These are phyloP conservation scores for Cylloceria caligata DNA, from an alignment of 2,888 invertebrate genomes.

Conservation along the genomic window DNA sequence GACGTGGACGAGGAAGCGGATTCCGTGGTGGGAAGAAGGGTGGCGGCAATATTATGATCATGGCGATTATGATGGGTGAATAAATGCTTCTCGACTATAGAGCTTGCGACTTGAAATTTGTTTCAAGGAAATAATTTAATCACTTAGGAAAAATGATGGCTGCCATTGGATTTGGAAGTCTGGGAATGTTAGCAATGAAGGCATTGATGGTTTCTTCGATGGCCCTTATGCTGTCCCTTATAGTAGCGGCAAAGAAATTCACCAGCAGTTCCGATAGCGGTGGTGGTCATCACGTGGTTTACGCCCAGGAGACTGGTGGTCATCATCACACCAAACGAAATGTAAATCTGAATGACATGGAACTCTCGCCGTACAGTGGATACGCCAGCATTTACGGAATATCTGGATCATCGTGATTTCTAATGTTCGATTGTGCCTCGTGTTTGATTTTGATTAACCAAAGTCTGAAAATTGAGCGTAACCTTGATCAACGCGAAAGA, in stretches of 20 bases:
- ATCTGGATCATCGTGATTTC: conserved; percentile 69
- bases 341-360: conserved; percentile 82
- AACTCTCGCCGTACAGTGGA: conserved; percentile 83
- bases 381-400: conserved; percentile 79
- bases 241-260: conserved; percentile 91
- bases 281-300: conserved; percentile 86
- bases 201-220: conserved; percentile 90
- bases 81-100: not conserved
- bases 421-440: not conserved
- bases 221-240: conserved; percentile 91
- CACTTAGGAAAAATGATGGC: conserved; percentile 88
- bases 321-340: conserved; percentile 86
- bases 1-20: conserved; percentile 84
- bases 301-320: conserved; percentile 86
- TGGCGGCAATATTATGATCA: conserved; percentile 86
- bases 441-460: not conserved
- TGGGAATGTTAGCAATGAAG: conserved; percentile 92
- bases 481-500: not conserved
- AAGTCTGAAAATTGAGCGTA: not conserved
- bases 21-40: conserved; percentile 85
- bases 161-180: conserved; percentile 90
- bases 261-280: conserved; percentile 87
- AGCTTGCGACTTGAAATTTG: not conserved
- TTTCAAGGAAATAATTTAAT: not conserved
- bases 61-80: conserved; percentile 90